phyloP scores from a whole-genome alignment of 2,888 invertebrate genomes.

The Steinernema hermaphroditum region DNA sequence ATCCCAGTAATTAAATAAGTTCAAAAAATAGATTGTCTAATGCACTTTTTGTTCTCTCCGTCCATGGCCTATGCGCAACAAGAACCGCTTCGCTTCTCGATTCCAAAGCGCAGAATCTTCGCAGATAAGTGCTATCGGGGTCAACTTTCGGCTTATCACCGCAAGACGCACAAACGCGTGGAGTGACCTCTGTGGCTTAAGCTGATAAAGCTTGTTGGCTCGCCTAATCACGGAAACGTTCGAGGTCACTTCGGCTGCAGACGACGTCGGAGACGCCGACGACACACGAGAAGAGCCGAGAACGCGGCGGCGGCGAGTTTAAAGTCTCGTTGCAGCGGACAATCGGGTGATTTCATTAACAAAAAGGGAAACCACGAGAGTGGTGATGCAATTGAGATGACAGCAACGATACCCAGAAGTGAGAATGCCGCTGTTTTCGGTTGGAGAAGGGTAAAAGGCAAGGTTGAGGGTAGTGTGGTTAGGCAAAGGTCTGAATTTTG shows the following conservation, averaged over 20 bases:
- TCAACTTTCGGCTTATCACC: background rate
- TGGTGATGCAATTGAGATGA: constrained; percentile 12
- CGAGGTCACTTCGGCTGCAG: background rate
- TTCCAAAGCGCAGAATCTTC: too few relatives aligned
- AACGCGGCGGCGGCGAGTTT: constrained; percentile 8
- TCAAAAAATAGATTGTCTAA: constrained; percentile 24
- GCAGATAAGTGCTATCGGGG: background rate
- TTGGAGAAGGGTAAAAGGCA: too few relatives aligned
- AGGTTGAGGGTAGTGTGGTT: too few relatives aligned
- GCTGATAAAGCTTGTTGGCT: background rate
- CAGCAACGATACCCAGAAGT: background rate
- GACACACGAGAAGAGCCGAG: background rate
- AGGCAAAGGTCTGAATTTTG: too few relatives aligned
- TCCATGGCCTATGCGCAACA: background rate
- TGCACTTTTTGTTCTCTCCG: constrained; percentile 14
- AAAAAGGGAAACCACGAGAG: background rate
- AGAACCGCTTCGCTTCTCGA: too few relatives aligned
- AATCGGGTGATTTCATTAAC: constrained; percentile 14
- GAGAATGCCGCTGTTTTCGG: too few relatives aligned
- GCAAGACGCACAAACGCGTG: too few relatives aligned
- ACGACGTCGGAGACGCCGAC: background rate
- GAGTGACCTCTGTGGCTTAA: constrained; percentile 1
- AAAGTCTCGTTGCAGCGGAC: constrained; percentile 8
- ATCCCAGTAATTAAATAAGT: constrained; percentile 15
- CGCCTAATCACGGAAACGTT: background rate